Percentiles rank a stretch among this genome's conserved stretches.
Evolutionary conservation across 1,140 invertebrate species (phyloP).

Genomic region (Lysiphlebus fabarum): DNA sequence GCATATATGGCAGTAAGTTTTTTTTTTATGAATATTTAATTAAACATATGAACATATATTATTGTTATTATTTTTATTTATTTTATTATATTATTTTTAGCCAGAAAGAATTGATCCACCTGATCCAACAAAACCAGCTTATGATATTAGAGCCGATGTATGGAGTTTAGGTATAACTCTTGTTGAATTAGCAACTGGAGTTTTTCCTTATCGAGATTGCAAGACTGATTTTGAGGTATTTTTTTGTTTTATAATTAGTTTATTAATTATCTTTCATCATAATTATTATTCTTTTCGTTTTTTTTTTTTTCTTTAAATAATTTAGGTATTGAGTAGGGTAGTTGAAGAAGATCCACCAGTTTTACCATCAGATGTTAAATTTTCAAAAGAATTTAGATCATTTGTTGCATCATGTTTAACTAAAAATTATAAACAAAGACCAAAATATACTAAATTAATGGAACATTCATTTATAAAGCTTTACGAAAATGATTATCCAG

Average conservation of each 20-base stretch:
- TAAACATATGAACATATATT: slow-evolving; percentile 8
- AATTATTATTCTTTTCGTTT: slow-evolving; percentile 5
- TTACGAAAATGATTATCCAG: slow-evolving; percentile 59
- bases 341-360: slow-evolving; percentile 84
- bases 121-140: slow-evolving; percentile 84
- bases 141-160: slow-evolving; percentile 97
- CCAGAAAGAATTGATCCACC: slow-evolving; percentile 93
- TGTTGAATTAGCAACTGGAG: slow-evolving; percentile 86
- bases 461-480: slow-evolving; percentile 85
- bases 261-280: slow-evolving; percentile 4
- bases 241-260: slow-evolving; percentile 35
- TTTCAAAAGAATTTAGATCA: slow-evolving; percentile 54
- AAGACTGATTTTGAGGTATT: slow-evolving; percentile 94
- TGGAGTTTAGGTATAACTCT: slow-evolving; percentile 98
- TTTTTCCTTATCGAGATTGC: slow-evolving; percentile 90
- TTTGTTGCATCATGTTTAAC: slow-evolving; percentile 74
- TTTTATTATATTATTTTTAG: slow-evolving; percentile 53
- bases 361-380: slow-evolving; percentile 73
- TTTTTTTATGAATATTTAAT: slow-evolving; percentile 23
- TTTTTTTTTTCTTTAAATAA: slow-evolving; percentile 34
- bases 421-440: slow-evolving; percentile 88
- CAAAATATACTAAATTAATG: slow-evolving; percentile 91
- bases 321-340: slow-evolving; percentile 75
- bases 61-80: slow-evolving; percentile 16
- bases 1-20: slow-evolving; percentile 94